Percentiles rank a stretch among this genome's conserved stretches.
phyloP scores from a whole-genome alignment of 2,888 invertebrate species.

The Synanthedon myopaeformis region DNA sequence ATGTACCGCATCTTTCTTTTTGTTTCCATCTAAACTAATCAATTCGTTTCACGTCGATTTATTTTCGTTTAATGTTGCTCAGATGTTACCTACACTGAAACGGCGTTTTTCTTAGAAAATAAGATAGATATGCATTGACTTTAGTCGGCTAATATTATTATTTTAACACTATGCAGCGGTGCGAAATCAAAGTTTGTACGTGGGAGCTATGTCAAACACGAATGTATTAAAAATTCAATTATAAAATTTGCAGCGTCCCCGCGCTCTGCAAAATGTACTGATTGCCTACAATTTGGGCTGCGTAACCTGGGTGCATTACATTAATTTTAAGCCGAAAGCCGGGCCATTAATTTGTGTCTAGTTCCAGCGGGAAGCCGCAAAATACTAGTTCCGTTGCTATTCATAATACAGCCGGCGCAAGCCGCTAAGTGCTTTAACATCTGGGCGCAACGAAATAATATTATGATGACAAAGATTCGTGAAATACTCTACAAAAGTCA shows the following conservation, averaged over 20 bases:
- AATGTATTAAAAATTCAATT: conserved; percentile 51
- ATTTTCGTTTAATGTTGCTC: no score
- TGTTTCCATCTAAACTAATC: no score
- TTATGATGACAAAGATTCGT: conserved; percentile 47
- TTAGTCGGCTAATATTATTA: no score
- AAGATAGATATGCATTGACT: no score
- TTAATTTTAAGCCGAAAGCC: conserved; percentile 66
- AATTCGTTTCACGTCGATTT: no score
- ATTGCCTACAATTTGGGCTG: conserved; percentile 59
- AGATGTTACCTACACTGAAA: no score
- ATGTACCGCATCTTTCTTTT: no score
- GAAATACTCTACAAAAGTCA: conserved; percentile 15
- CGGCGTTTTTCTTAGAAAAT: no score
- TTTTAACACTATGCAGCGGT: no score
- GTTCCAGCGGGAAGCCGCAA: conserved; percentile 60
- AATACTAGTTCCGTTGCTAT: conserved; percentile 65
- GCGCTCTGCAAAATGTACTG: conserved; percentile 43
- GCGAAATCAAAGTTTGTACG: background rate
- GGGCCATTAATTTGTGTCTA: conserved; percentile 65
- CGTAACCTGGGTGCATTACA: conserved; percentile 65
- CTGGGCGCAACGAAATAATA: conserved; percentile 57
- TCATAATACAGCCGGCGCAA: conserved; percentile 65
- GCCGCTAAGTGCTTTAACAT: conserved; percentile 66
- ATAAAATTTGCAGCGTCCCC: conserved; percentile 33
- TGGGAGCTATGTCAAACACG: conserved; percentile 7